Evolutionary conservation across 2,113 vertebrate species (phyloP).

Genomic region (Phainopepla nitens): DNA sequence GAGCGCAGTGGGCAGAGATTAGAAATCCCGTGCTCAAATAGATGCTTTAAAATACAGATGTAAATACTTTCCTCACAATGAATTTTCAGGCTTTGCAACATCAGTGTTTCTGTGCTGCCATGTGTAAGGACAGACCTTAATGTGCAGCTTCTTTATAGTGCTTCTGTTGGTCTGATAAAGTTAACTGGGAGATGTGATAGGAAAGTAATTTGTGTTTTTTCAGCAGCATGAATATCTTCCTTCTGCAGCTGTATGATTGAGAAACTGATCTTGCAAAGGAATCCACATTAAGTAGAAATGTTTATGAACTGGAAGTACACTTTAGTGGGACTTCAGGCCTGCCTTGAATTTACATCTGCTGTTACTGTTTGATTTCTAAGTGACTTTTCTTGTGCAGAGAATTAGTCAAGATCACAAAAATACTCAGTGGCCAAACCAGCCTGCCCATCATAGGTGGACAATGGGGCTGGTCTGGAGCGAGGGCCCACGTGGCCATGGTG

Average conservation of each 20-base stretch:
- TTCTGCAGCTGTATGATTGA: not conserved
- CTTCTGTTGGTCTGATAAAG: not conserved
- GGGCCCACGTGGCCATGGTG: accelerated
- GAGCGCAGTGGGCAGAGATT: not conserved
- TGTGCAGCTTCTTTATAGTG: not conserved
- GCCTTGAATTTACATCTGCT: not conserved
- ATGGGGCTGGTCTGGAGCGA: not conserved
- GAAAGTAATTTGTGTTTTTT: not conserved
- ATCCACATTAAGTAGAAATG: not conserved
- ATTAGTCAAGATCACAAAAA: not conserved
- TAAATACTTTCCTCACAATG: not conserved
- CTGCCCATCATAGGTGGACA: accelerated
- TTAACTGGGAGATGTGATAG: not conserved
- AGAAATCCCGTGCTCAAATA: not conserved
- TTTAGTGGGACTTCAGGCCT: not conserved
- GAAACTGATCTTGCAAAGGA: not conserved
- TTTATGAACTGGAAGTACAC: not conserved
- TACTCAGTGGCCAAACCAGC: not conserved
- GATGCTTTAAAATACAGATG: not conserved
- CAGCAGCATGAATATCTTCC: not conserved
- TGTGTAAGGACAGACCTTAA: not conserved
- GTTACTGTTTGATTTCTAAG: not conserved
- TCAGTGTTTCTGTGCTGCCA: not conserved
- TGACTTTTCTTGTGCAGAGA: not conserved
- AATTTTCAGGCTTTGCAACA: not conserved